Evolutionary conservation across 2,113 vertebrate species (phyloP).

Genomic region (Grammomys surdaster): DNA sequence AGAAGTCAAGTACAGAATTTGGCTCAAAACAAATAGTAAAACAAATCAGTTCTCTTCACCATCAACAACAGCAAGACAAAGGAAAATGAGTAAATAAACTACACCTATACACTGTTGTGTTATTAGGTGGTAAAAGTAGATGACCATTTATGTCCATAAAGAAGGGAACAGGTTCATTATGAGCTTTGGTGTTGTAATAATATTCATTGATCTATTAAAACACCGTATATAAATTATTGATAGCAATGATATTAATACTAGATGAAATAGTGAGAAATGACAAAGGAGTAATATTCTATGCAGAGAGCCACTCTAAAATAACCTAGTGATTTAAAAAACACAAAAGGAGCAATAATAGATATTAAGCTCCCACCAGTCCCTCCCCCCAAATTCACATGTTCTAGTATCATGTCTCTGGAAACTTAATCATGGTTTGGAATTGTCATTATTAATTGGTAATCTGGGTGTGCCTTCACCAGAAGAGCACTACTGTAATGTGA

Average conservation of each 20-base stretch:
- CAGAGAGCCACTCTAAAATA: not conserved
- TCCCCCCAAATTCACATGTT: not conserved
- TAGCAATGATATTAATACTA: not conserved
- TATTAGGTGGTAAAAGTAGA: not conserved
- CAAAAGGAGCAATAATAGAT: not conserved
- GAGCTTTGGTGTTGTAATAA: not conserved
- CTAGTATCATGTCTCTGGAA: not conserved
- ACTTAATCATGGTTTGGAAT: not conserved
- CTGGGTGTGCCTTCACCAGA: not conserved
- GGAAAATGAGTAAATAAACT: not conserved
- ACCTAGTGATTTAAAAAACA: not conserved
- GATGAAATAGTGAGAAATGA: not conserved
- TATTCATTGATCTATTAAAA: not conserved
- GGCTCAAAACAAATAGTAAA: not conserved
- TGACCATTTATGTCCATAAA: not conserved
- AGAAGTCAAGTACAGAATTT: no score
- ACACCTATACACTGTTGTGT: not conserved
- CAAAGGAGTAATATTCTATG: not conserved
- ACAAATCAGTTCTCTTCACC: not conserved
- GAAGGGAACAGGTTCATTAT: not conserved
- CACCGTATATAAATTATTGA: not conserved
- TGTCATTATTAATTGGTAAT: not conserved
- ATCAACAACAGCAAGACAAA: not conserved
- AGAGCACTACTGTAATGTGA: not conserved
- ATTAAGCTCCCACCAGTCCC: accelerated